Percentiles rank a stretch among this genome's conserved stretches.
Conservation (phyloP, 2,113 vertebrate genomes). For the Camelus dromedarius region DNA sequence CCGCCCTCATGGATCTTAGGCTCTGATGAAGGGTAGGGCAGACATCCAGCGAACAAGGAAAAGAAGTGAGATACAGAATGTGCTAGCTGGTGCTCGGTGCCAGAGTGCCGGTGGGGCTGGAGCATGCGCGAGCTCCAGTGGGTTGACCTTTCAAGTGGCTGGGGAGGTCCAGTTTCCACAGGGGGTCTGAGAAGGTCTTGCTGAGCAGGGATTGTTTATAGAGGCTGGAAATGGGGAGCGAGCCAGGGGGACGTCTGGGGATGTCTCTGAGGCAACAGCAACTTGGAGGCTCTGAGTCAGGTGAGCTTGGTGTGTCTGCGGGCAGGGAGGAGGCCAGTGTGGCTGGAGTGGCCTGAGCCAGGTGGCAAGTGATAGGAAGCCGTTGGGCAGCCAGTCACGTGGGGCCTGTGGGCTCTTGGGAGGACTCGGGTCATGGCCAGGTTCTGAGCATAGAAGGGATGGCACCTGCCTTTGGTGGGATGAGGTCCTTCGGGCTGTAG, state of each 20-base stretch:
- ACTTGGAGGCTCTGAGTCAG: not conserved
- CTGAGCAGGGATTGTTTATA: not conserved
- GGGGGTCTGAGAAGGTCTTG: not conserved
- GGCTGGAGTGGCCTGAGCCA: too few relatives aligned
- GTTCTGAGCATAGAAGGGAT: not conserved
- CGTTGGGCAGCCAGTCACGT: not conserved
- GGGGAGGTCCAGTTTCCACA: not conserved
- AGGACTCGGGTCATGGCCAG: not conserved
- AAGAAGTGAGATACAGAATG: not conserved
- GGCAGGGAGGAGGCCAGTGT: too few relatives aligned
- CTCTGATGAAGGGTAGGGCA: not conserved
- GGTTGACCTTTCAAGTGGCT: not conserved
- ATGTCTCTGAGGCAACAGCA: not conserved
- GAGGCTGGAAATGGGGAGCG: not conserved
- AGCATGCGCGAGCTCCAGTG: rapidly evolving
- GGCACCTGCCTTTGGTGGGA: not conserved
- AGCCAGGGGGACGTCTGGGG: not conserved
- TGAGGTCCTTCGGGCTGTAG: not conserved
- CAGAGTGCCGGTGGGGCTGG: not conserved
- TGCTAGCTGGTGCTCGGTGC: not conserved
- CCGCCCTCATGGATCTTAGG: not conserved
- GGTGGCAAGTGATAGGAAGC: not conserved
- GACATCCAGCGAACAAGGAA: not conserved
- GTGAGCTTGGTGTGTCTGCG: not conserved
- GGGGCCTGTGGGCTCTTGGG: not conserved